These are phyloP conservation scores for Cataglyphis albicans DNA, from an alignment of 2,888 invertebrate species.

Conservation along the genomic window DNA sequence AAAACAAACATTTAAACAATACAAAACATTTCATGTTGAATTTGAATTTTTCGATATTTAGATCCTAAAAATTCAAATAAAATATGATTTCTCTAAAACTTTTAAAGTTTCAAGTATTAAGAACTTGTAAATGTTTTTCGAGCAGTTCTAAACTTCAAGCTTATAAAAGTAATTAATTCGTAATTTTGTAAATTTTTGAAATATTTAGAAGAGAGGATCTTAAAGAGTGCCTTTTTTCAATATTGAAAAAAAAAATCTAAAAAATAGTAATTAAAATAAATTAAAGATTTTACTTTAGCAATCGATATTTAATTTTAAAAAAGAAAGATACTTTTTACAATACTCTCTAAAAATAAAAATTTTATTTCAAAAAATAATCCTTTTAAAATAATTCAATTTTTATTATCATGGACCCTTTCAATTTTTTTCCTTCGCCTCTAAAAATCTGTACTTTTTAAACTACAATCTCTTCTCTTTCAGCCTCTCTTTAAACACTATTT, in stretches of 20 bases:
- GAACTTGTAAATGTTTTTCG: background rate
- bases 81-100: background rate
- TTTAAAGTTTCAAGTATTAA: background rate
- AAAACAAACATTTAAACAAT: constrained; percentile 12
- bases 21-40: background rate
- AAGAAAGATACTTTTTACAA: background rate
- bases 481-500: background rate
- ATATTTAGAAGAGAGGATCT: background rate
- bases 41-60: background rate
- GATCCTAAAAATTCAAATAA: background rate
- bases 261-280: background rate
- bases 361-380: background rate
- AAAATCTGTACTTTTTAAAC: background rate
- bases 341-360: background rate
- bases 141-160: background rate
- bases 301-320: background rate
- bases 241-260: constrained; percentile 5
- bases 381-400: constrained; percentile 7
- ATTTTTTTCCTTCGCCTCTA: background rate
- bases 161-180: constrained; percentile 6
- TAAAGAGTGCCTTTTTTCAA: background rate
- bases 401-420: background rate
- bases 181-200: background rate
- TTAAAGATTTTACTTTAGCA: background rate
- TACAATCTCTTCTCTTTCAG: background rate